Conservation (phyloP, 2,113 vertebrate genomes). For the Gallinago jamesoni region DNA sequence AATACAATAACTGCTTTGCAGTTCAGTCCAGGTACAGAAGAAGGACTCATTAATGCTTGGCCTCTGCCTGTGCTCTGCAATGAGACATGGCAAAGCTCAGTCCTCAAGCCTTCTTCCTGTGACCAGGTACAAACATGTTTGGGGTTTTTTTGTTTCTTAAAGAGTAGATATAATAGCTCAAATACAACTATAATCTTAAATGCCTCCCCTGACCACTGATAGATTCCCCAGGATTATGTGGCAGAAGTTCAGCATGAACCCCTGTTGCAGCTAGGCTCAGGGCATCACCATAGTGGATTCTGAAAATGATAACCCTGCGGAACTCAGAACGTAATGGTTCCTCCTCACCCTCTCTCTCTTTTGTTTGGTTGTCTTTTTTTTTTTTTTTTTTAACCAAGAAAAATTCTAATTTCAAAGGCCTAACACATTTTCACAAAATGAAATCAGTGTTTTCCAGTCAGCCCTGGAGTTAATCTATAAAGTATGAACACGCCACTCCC, state of each 20-base stretch:
- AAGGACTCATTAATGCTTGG: not conserved
- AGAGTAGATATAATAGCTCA: not conserved
- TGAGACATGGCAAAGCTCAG: not conserved
- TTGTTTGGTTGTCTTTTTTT: not conserved
- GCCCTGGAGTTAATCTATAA: not conserved
- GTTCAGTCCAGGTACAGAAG: not conserved
- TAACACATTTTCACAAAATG: not conserved
- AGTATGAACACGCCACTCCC: not conserved
- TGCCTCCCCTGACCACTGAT: not conserved
- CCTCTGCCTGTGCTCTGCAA: not conserved
- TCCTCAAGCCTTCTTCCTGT: not conserved
- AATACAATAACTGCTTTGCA: not conserved
- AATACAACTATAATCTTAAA: not conserved
- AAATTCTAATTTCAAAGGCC: not conserved
- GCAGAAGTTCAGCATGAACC: not conserved
- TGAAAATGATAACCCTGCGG: not conserved
- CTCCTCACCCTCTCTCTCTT: not conserved
- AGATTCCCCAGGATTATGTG: not conserved
- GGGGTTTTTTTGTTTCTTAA: not conserved
- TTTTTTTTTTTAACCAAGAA: not conserved
- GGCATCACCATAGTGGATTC: fast-evolving
- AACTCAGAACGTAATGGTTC: not conserved
- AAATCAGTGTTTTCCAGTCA: not conserved
- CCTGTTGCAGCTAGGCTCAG: not conserved
- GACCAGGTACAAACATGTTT: not conserved